Conservation (phyloP, 2,797 vertebrate species). For the Chromobotia macracanthus region DNA sequence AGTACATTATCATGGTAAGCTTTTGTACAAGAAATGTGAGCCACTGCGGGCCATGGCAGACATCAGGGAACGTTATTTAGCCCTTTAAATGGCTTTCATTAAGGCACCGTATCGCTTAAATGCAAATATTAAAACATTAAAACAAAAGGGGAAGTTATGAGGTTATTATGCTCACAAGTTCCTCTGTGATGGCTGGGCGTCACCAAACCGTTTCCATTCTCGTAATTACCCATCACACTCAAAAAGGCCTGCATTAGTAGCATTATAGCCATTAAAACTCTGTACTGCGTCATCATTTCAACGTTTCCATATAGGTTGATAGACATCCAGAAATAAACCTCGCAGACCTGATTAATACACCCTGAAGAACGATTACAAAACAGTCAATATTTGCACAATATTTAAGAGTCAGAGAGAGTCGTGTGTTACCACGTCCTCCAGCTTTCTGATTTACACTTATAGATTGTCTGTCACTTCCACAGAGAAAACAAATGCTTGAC, state of each 20-base stretch:
- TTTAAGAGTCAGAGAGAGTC: constrained; percentile 34
- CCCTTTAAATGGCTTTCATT: not conserved
- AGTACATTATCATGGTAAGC: not conserved
- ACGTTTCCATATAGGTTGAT: not conserved
- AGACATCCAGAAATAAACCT: not conserved
- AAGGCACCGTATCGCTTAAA: not conserved
- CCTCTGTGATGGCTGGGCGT: not conserved
- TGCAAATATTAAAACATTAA: not conserved
- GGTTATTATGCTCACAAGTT: not conserved
- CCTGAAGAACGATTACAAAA: constrained; percentile 11
- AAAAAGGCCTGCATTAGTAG: not conserved
- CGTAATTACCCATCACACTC: not conserved
- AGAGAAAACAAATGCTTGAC: constrained; percentile 51
- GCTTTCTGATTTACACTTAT: constrained; percentile 61
- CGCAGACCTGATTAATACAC: constrained; percentile 8
- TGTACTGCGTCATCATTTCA: constrained; percentile 1
- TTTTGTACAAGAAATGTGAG: not conserved
- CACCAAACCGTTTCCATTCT: not conserved
- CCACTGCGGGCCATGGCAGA: not conserved
- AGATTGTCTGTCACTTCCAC: constrained; percentile 65
- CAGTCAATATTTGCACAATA: too few relatives aligned
- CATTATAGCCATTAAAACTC: not conserved
- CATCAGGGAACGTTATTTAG: not conserved
- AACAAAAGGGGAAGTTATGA: not conserved
- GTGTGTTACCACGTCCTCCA: constrained; percentile 54